phyloP scores from a whole-genome alignment of 2,888 invertebrate species.

The Tromatobia lineatoria region DNA sequence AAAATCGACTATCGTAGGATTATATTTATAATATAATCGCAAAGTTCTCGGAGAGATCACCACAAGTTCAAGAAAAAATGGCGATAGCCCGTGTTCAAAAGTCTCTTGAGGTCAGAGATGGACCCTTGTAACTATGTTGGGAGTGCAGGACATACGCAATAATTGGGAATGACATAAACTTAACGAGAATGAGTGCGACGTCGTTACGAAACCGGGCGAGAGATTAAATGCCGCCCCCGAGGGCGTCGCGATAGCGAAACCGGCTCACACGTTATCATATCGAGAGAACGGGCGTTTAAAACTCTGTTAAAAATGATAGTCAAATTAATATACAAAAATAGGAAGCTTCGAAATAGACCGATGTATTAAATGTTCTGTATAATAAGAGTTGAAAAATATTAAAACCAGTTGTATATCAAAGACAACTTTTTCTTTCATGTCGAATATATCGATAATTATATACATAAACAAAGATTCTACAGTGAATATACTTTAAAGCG shows the following conservation, averaged over 20 bases:
- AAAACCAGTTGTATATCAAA: too few species aligned
- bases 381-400: too few species aligned
- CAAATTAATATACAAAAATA: too few species aligned
- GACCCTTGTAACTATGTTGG: conserved; percentile 53
- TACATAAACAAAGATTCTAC: too few species aligned
- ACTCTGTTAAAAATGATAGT: not conserved
- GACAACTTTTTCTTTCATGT: too few species aligned
- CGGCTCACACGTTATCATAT: conserved; percentile 6
- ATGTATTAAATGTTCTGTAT: too few species aligned
- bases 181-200: conserved; percentile 27
- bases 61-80: not conserved
- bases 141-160: conserved; percentile 32
- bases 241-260: conserved; percentile 56
- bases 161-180: conserved; percentile 15
- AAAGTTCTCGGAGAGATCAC: not conserved
- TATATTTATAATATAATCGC: not conserved
- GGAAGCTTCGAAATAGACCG: too few species aligned
- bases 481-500: not conserved
- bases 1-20: conserved; percentile 7
- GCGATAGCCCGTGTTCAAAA: not conserved
- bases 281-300: not conserved
- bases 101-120: conserved; percentile 30
- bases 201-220: conserved; percentile 63
- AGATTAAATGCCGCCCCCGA: conserved; percentile 61
- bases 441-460: too few species aligned